A percentile compares a stretch with the other conserved stretches of the same genome.
Conservation (phyloP, 2,113 vertebrate genomes). For the Xenopus tropicalis region DNA sequence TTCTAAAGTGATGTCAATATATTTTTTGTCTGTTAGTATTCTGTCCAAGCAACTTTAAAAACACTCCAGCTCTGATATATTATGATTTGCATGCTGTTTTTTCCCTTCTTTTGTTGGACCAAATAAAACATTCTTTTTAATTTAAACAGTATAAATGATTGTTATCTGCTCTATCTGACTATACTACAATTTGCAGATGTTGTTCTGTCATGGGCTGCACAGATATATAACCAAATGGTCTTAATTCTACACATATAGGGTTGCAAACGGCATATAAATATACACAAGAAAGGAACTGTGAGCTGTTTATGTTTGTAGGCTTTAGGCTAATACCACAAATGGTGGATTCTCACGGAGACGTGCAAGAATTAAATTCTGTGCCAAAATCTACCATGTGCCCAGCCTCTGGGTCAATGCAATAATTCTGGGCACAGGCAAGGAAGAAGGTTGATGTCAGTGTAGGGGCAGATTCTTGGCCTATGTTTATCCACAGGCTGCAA, state of each 20-base stretch:
- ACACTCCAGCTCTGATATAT: slow-evolving; percentile 28
- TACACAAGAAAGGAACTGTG: neutral
- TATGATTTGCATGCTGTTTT: slow-evolving; percentile 43
- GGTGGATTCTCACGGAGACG: too few relatives aligned
- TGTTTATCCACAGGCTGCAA: too few relatives aligned
- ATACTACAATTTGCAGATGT: neutral
- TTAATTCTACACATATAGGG: neutral
- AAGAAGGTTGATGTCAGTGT: too few relatives aligned
- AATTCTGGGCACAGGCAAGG: too few relatives aligned
- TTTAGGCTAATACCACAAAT: too few relatives aligned
- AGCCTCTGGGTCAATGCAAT: too few relatives aligned
- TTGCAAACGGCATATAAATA: neutral
- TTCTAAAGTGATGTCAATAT: slow-evolving; percentile 55
- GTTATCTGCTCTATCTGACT: slow-evolving; percentile 22
- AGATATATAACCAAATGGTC: neutral
- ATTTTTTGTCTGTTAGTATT: slow-evolving; percentile 52
- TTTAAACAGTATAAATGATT: slow-evolving; percentile 53
- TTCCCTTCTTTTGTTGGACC: neutral
- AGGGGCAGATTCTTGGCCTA: too few relatives aligned
- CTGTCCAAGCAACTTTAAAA: slow-evolving; percentile 55
- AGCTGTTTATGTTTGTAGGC: neutral
- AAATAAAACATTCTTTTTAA: slow-evolving; percentile 40
- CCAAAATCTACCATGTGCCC: too few relatives aligned
- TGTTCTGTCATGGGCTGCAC: neutral
- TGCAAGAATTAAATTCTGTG: too few relatives aligned